phyloP scores from a whole-genome alignment of 2,888 invertebrate species.

The Pachliopta kotzebuea region DNA sequence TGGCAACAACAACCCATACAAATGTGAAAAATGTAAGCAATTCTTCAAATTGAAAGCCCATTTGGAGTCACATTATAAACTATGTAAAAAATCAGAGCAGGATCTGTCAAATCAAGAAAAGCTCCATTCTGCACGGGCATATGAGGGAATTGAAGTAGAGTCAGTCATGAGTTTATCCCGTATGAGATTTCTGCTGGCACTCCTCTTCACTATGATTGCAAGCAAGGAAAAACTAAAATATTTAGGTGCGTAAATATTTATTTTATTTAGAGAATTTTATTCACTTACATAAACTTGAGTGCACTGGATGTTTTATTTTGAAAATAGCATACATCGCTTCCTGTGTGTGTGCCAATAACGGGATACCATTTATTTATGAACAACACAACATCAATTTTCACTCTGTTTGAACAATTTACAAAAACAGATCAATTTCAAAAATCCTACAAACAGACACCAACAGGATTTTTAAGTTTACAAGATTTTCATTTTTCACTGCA shows the following conservation, averaged over 20 bases:
- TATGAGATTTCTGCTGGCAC: conserved; percentile 89
- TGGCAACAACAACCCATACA: conserved; percentile 88
- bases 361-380: conserved; percentile 37
- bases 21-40: conserved; percentile 85
- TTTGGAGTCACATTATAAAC: conserved; percentile 83
- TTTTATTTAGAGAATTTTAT: conserved; percentile 38
- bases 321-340: conserved; percentile 62
- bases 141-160: conserved; percentile 63
- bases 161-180: conserved; percentile 84
- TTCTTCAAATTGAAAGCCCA: conserved; percentile 89
- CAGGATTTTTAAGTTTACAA: conserved; percentile 49
- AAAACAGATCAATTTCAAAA: conserved; percentile 32
- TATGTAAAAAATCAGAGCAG: conserved; percentile 60
- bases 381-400: conserved; percentile 26
- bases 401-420: conserved; percentile 28
- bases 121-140: conserved; percentile 46
- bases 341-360: conserved; percentile 71
- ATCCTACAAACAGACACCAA: conserved; percentile 63
- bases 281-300: conserved; percentile 48
- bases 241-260: conserved; percentile 83
- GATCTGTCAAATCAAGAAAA: conserved; percentile 47
- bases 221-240: conserved; percentile 88
- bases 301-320: conserved; percentile 59
- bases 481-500: conserved; percentile 41
- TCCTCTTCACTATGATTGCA: conserved; percentile 90